Conservation (phyloP, 2,797 vertebrate genomes). For the Loriculus beryllinus region DNA sequence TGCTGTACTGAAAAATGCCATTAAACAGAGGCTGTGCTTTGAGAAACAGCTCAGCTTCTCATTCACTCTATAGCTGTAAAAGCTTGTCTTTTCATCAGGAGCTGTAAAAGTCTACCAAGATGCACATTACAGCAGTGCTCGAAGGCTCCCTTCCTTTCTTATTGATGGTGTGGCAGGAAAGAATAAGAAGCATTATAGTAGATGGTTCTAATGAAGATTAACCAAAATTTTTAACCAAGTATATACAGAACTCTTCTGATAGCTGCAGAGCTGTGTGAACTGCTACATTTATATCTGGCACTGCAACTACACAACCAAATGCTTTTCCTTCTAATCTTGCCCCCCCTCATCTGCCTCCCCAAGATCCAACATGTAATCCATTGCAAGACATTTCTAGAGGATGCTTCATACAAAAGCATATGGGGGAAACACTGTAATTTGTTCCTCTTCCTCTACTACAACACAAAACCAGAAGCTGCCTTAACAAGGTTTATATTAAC, state of each 20-base stretch:
- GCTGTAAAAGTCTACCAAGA: background rate
- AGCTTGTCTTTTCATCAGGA: conserved; percentile 12
- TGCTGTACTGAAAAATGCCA: conserved; percentile 22
- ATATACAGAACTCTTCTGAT: background rate
- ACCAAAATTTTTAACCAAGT: background rate
- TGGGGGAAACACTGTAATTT: accelerated
- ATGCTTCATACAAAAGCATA: background rate
- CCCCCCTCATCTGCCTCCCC: no score
- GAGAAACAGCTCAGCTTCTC: conserved; percentile 6
- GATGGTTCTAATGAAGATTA: background rate
- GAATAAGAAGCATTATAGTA: background rate
- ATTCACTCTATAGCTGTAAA: background rate
- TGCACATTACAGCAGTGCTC: background rate
- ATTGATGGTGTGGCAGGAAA: background rate
- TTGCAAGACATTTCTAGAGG: background rate
- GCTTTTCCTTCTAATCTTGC: background rate
- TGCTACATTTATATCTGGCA: background rate
- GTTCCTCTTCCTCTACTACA: background rate
- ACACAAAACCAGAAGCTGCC: background rate
- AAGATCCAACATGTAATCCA: background rate
- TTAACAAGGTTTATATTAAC: background rate
- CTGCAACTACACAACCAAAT: background rate
- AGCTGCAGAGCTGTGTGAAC: background rate
- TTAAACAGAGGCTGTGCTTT: background rate
- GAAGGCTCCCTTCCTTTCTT: background rate